These are phyloP conservation scores for Pseudanteris insignis DNA, from an alignment of 2,888 invertebrate species.

Conservation along the genomic window DNA sequence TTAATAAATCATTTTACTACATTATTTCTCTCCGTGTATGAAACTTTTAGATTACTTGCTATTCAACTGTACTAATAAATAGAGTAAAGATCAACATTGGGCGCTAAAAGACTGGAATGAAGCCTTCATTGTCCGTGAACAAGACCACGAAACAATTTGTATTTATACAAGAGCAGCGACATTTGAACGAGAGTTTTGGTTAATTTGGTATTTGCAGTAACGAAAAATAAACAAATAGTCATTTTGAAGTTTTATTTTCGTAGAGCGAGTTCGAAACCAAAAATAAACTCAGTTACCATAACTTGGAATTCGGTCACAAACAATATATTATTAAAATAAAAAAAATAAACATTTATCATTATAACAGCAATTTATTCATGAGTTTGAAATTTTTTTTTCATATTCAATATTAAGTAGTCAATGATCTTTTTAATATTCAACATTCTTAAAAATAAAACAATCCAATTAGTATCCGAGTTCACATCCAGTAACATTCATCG, in stretches of 20 bases:
- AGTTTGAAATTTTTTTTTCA: no score
- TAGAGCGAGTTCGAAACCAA: no score
- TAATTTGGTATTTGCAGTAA: background rate
- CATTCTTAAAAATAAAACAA: no score
- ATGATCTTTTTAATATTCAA: no score
- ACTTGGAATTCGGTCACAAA: no score
- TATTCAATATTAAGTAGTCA: no score
- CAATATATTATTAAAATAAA: no score
- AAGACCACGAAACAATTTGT: constrained; percentile 14
- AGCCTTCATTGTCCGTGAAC: constrained; percentile 16
- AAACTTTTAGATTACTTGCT: constrained; percentile 17
- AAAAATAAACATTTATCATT: no score
- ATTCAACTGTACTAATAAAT: constrained; percentile 8
- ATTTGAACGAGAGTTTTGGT: constrained; percentile 13
- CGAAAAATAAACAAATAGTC: constrained; percentile 10
- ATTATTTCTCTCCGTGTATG: no score
- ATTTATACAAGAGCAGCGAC: constrained; percentile 15
- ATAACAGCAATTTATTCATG: no score
- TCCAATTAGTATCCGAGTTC: constrained; percentile 10
- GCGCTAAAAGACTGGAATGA: constrained; percentile 8
- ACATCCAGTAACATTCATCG: constrained; percentile 14
- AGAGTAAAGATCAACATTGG: constrained; percentile 10
- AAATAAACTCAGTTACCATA: no score
- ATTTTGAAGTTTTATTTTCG: background rate
- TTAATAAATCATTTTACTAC: no score